Evolutionary conservation across 2,113 vertebrate genomes (phyloP), one percentile per base, ranked within the genome.

Genomic region (Pygoscelis adeliae): DNA sequence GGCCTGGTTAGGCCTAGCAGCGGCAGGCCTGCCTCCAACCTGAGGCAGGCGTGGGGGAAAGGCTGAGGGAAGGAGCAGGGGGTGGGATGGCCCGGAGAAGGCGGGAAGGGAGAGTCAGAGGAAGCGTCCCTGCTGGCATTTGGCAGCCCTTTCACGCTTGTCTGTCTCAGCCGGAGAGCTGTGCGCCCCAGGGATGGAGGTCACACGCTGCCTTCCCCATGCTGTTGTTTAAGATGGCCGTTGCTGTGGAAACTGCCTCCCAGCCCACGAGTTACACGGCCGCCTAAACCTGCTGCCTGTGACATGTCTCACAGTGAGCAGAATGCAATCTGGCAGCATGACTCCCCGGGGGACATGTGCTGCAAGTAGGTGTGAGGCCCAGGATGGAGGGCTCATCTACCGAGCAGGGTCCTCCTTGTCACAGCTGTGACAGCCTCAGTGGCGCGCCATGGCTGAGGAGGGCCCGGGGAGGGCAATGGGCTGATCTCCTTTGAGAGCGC

Each of bases 391-490:
- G 7, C 65, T 15, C 0, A 0, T n/a, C 76, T 46, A 20, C 44
- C 6, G 27, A 6, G 34, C 14, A 2, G 34, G 7, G 40, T 5
- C 6, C 27, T 70, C 46, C 66, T 29, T 19, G 71, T 72, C 96
- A 63, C 19, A 0, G 0, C 89, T 0, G 1, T 59, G 91, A 52
- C 80, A 67, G 52, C 38, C 26, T 44, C 11, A 25, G 3, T 0
- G 0, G 34, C 0, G 1, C 0, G 1, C 19, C 12, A 4, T 16
- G 53, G 46, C 79, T 1, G 14, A 16, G 26, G 12, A 22, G 44
- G n/a, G 10, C 34, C 13, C 2, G 2, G 40, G 49, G 40, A 61
- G 50, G 13, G 32, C 7, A 1, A 0, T 0, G 14, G 2, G 10
- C 40, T 22, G 23, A 13, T 1, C 32, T 17, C 29, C 27, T 22